Conservation (phyloP, 1,140 invertebrate species). For the Lasioglossum albipes region DNA sequence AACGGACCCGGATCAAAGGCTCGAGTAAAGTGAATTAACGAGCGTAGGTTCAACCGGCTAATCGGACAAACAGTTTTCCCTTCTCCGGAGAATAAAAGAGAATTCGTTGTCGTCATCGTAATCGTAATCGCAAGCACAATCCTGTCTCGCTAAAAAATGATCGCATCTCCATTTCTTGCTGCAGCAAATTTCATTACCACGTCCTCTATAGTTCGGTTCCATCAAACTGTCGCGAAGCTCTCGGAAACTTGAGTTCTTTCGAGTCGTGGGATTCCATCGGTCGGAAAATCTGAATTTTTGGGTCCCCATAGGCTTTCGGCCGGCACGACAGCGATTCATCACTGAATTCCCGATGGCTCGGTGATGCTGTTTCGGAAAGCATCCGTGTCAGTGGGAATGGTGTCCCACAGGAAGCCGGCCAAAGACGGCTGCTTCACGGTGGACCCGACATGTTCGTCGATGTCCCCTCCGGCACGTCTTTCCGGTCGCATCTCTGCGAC, state of each 20-base stretch:
- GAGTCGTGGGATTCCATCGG: background rate
- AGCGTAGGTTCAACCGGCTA: background rate
- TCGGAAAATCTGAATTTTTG: slow-evolving; percentile 15
- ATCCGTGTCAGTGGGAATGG: background rate
- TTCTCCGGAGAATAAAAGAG: background rate
- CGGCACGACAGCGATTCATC: background rate
- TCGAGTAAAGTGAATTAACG: slow-evolving; percentile 24
- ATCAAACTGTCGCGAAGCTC: too few relatives aligned
- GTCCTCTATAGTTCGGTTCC: too few relatives aligned
- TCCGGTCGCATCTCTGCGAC: background rate
- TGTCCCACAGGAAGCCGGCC: background rate
- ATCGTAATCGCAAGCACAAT: too few relatives aligned
- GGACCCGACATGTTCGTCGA: slow-evolving; percentile 1
- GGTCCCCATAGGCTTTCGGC: background rate
- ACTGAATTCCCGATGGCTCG: background rate
- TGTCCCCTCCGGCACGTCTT: background rate
- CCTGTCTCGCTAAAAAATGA: too few relatives aligned
- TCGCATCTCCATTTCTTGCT: too few relatives aligned
- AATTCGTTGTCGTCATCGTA: background rate
- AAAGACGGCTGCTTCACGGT: slow-evolving; percentile 14
- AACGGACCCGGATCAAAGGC: slow-evolving; percentile 10
- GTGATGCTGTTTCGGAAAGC: background rate
- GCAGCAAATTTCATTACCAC: too few relatives aligned
- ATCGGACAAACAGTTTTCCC: background rate
- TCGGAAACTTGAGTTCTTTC: background rate